These are phyloP conservation scores for Catocala nupta DNA, from an alignment of 2,888 invertebrate species.

Conservation along the genomic window DNA sequence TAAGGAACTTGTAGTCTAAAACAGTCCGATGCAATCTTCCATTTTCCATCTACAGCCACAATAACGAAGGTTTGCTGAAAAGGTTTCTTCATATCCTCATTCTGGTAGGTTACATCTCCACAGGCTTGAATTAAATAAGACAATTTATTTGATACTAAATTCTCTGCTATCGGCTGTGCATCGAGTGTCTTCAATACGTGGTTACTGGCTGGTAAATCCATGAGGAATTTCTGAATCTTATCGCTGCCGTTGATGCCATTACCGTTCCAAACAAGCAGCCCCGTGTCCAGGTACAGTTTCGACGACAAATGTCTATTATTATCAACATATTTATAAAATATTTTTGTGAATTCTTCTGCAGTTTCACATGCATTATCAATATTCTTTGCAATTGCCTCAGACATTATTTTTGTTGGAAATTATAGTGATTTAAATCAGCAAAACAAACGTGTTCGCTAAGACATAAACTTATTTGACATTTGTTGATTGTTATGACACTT, in stretches of 20 bases:
- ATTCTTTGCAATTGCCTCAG: slow-evolving; percentile 88
- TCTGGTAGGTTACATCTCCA: slow-evolving; percentile 92
- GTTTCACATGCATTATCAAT: slow-evolving; percentile 94
- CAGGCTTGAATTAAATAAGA: slow-evolving; percentile 94
- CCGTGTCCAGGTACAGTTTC: slow-evolving; percentile 94
- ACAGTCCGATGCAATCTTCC: slow-evolving; percentile 97
- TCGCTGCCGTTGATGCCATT: slow-evolving; percentile 93
- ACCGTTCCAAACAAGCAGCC: slow-evolving; percentile 97
- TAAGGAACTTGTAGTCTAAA: slow-evolving; percentile 92
- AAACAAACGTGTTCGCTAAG: neutral
- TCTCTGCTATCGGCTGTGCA: slow-evolving; percentile 94
- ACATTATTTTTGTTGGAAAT: slow-evolving; percentile 56
- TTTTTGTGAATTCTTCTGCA: slow-evolving; percentile 95
- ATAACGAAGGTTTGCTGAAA: slow-evolving; percentile 96
- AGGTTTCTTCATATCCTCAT: slow-evolving; percentile 86
- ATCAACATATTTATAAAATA: slow-evolving; percentile 96
- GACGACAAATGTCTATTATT: slow-evolving; percentile 94
- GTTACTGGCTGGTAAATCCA: slow-evolving; percentile 93
- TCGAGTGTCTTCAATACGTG: slow-evolving; percentile 93
- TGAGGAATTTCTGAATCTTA: slow-evolving; percentile 94
- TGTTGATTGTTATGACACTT: too few species aligned
- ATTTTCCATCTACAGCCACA: slow-evolving; percentile 95
- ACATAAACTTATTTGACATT: neutral
- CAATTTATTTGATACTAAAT: slow-evolving; percentile 91
- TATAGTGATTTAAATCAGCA: neutral